Conservation (phyloP, 2,797 vertebrate genomes). For the Antennarius maculatus region DNA sequence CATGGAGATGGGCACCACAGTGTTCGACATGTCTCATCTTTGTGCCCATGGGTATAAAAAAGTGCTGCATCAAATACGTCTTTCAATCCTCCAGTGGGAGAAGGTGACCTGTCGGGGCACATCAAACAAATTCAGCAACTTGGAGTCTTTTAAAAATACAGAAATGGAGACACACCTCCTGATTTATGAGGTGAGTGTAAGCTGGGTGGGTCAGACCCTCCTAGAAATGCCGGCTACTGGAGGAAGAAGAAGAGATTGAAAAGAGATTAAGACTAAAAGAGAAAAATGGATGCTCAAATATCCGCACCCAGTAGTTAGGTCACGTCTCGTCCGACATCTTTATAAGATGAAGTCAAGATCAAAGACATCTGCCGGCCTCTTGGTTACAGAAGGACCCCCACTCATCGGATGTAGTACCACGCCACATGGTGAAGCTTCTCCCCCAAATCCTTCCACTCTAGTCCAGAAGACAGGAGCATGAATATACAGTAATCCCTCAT, state of each 20-base stretch:
- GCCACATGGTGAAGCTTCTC: conserved; percentile 25
- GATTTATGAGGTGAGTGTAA: conserved; percentile 73
- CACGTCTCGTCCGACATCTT: conserved; percentile 45
- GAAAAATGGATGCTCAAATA: conserved; percentile 28
- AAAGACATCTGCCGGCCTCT: conserved; percentile 44
- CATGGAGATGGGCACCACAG: conserved; percentile 74
- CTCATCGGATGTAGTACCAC: conserved; percentile 34
- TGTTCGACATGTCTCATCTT: conserved; percentile 41
- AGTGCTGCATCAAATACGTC: conserved; percentile 62
- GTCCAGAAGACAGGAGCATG: no score
- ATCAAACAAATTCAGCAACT: conserved; percentile 44
- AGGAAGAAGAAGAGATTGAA: conserved; percentile 31
- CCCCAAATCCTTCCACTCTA: conserved; percentile 34
- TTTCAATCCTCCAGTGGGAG: conserved; percentile 63
- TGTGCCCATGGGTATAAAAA: conserved; percentile 65
- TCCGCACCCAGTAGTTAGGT: conserved; percentile 35
- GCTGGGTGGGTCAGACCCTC: conserved; percentile 61
- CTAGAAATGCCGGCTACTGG: conserved; percentile 52
- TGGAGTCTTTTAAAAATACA: conserved; percentile 60
- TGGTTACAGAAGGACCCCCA: conserved; percentile 26
- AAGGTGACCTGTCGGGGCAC: conserved; percentile 58
- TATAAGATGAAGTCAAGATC: conserved; percentile 54
- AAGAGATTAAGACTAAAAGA: conserved; percentile 28
- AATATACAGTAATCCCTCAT: no score
- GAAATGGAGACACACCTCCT: conserved; percentile 48